Evolutionary conservation across 2,113 vertebrate species (phyloP).

Genomic region (Cacatua alba): DNA sequence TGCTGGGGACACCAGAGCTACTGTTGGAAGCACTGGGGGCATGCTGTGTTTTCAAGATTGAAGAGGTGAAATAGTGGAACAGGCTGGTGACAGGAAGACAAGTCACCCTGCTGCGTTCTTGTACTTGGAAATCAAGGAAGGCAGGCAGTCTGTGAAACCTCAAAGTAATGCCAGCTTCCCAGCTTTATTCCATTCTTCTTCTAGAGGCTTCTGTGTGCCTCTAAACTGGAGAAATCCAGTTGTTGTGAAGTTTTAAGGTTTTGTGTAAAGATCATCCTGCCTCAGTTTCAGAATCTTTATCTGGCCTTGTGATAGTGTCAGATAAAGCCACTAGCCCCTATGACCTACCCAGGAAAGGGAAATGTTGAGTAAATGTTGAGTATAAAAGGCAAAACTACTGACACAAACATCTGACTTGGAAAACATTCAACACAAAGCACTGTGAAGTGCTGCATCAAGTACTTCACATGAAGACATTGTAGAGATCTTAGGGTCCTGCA

Average conservation of each 20-base stretch:
- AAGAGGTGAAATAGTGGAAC: background rate
- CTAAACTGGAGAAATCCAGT: background rate
- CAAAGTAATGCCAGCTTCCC: background rate
- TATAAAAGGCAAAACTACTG: background rate
- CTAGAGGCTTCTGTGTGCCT: background rate
- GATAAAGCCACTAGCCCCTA: background rate
- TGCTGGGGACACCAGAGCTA: background rate
- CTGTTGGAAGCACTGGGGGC: rapidly evolving
- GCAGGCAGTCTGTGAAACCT: background rate
- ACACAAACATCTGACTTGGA: background rate
- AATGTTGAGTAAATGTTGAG: background rate
- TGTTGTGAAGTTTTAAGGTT: background rate
- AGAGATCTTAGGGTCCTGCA: background rate
- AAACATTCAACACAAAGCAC: background rate
- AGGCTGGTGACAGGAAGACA: background rate
- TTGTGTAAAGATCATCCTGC: background rate
- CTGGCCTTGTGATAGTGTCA: background rate
- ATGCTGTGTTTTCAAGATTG: background rate
- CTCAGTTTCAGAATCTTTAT: background rate
- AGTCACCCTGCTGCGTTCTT: background rate
- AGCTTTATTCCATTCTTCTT: background rate
- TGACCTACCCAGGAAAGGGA: background rate
- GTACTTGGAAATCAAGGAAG: background rate
- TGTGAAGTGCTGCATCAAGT: background rate
- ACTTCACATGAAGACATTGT: background rate